These are phyloP conservation scores for Euura saliciscinereae DNA, from an alignment of 1,140 invertebrate species.

Conservation along the genomic window DNA sequence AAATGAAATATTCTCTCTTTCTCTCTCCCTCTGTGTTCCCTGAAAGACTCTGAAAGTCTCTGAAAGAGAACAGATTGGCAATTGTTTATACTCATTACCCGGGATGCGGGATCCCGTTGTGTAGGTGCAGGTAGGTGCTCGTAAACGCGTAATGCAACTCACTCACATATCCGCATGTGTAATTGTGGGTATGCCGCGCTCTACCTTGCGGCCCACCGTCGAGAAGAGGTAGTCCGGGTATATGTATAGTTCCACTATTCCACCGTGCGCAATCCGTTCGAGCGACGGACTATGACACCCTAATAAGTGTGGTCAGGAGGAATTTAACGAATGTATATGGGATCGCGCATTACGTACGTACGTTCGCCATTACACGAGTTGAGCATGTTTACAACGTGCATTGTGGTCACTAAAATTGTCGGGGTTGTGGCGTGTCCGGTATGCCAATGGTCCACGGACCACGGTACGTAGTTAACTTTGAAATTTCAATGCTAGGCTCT, in stretches of 20 bases:
- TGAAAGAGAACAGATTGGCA: neutral
- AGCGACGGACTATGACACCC: conserved; percentile 40
- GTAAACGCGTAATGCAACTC: no score
- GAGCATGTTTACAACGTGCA: conserved; percentile 42
- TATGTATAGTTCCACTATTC: no score
- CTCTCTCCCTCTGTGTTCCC: no score
- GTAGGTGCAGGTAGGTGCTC: no score
- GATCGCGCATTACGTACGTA: conserved; percentile 18
- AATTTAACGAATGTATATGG: conserved; percentile 35
- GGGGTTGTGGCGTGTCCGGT: conserved; percentile 18
- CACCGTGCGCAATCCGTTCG: no score
- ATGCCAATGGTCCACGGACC: conserved; percentile 44
- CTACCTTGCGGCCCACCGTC: no score
- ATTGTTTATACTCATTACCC: neutral
- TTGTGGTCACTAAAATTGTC: conserved; percentile 55
- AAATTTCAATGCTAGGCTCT: conserved; percentile 24
- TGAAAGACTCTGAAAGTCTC: no score
- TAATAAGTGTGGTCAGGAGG: conserved; percentile 55
- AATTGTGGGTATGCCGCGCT: neutral
- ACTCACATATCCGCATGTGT: neutral
- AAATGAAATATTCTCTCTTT: no score
- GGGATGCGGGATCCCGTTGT: neutral
- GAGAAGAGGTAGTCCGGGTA: no score
- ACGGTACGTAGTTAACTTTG: conserved; percentile 43
- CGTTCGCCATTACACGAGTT: conserved; percentile 2